phyloP scores from a whole-genome alignment of 2,888 invertebrate species.

The Chouioia cunea region DNA sequence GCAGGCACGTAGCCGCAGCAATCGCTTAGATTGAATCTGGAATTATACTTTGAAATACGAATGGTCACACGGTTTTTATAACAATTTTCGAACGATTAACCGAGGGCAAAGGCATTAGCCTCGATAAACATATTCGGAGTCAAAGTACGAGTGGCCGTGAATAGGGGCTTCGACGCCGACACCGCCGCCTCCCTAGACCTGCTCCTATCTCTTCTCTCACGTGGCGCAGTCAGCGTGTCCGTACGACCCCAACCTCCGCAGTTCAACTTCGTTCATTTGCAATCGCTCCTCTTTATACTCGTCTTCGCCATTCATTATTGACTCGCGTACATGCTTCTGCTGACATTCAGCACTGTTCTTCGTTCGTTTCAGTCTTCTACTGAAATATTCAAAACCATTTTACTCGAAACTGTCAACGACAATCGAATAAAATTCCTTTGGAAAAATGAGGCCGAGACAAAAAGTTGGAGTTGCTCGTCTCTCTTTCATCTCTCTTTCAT shows the following conservation, averaged over 20 bases:
- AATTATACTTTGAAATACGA: slow-evolving; percentile 38
- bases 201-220: slow-evolving; percentile 50
- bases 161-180: neutral
- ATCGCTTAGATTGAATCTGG: slow-evolving; percentile 23
- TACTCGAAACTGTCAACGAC: no score
- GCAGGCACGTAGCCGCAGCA: neutral
- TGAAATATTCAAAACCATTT: no score
- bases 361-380: no score
- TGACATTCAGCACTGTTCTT: no score
- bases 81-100: slow-evolving; percentile 30
- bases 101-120: slow-evolving; percentile 10
- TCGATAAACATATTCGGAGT: slow-evolving; percentile 28
- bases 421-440: no score
- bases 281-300: slow-evolving; percentile 4
- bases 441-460: no score
- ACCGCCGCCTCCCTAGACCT: neutral
- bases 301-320: no score
- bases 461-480: no score
- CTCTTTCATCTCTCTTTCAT: no score
- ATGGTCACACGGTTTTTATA: slow-evolving; percentile 28
- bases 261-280: slow-evolving; percentile 26
- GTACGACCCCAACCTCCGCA: neutral
- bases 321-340: no score
- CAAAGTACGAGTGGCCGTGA: neutral
- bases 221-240: slow-evolving; percentile 60